Conservation (phyloP, 2,113 vertebrate genomes). For the Pleuronectes platessa region DNA sequence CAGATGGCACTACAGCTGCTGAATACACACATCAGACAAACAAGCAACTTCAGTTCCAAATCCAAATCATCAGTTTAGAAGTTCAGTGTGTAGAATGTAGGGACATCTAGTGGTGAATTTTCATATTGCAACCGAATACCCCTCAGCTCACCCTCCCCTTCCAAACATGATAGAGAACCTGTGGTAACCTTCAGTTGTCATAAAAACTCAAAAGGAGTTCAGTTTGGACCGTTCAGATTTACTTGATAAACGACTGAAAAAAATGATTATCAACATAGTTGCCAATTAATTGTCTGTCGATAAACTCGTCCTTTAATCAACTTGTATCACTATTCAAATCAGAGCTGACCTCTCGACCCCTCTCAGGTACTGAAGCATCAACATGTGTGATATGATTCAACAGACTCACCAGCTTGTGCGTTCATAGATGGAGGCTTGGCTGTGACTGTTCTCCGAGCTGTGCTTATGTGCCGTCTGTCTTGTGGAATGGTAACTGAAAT, state of each 20-base stretch:
- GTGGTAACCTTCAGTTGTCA: too few species aligned
- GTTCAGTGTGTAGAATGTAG: too few species aligned
- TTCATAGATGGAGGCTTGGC: conserved; percentile 51
- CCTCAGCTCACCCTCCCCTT: too few species aligned
- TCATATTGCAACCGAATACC: too few species aligned
- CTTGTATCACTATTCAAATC: neutral
- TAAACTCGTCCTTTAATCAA: too few species aligned
- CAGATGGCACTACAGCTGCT: conserved; percentile 55
- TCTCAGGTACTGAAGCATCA: neutral
- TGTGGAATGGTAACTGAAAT: conserved; percentile 64
- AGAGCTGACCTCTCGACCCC: neutral
- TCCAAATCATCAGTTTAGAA: neutral
- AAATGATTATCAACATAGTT: neutral
- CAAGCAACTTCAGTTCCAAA: neutral
- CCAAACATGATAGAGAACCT: too few species aligned
- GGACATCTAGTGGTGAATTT: too few species aligned
- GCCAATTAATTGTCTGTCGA: too few species aligned
- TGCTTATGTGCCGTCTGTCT: conserved; percentile 64
- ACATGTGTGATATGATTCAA: neutral
- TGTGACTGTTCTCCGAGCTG: conserved; percentile 57
- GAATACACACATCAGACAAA: conserved; percentile 20
- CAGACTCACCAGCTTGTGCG: conserved; percentile 62
- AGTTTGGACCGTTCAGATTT: too few species aligned
- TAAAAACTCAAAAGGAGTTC: too few species aligned
- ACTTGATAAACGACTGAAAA: neutral